A percentile compares a stretch with the other conserved stretches of the same genome.
Evolutionary conservation across 2,797 vertebrate species (phyloP).

Genomic region (Ispidina picta): DNA sequence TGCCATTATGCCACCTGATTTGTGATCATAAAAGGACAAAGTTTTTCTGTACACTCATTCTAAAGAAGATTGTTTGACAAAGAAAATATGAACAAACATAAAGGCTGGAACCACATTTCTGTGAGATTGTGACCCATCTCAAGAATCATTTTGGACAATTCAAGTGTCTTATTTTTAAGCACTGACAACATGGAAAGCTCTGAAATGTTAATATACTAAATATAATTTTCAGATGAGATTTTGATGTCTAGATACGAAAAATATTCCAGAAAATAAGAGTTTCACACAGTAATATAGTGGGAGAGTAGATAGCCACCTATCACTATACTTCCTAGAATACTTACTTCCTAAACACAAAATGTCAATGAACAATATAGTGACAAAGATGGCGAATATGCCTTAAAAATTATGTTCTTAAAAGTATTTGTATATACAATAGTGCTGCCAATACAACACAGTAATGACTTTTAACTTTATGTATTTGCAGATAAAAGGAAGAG

Average conservation of each 20-base stretch:
- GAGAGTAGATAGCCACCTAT: neutral
- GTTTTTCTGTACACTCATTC: neutral
- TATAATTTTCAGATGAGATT: neutral
- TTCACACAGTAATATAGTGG: neutral
- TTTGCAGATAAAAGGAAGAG: neutral
- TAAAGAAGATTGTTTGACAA: neutral
- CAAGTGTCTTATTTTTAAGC: neutral
- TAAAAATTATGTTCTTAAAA: neutral
- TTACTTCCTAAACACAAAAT: neutral
- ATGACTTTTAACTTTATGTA: neutral
- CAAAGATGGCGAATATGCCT: neutral
- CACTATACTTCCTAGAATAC: neutral
- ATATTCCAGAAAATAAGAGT: neutral
- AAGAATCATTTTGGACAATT: neutral
- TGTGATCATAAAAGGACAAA: neutral
- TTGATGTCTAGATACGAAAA: neutral
- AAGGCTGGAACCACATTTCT: neutral
- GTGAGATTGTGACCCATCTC: neutral
- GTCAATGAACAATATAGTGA: neutral
- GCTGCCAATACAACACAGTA: neutral
- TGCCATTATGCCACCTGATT: neutral
- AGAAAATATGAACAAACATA: neutral
- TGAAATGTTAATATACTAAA: neutral
- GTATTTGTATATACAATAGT: neutral
- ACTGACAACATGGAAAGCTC: neutral